Evolutionary conservation across 2,113 vertebrate species (phyloP).

Genomic region (Dolichotis patagonum): DNA sequence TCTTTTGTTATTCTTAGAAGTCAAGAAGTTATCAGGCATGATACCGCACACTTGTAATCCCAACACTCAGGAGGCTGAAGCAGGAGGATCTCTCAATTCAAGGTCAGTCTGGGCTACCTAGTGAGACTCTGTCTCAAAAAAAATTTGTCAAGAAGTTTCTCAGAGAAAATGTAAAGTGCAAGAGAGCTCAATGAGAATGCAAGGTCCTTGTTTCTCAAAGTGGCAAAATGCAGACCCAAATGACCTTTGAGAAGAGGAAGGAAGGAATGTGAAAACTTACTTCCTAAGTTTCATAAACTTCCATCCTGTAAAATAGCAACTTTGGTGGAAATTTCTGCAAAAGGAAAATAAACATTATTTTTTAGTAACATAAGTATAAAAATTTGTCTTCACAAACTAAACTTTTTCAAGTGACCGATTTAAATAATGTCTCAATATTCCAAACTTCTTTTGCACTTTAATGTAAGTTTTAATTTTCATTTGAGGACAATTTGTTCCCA

Average conservation of each 20-base stretch:
- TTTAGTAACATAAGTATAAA: not conserved
- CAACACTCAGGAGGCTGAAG: not conserved
- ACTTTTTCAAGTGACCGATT: not conserved
- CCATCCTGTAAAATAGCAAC: not conserved
- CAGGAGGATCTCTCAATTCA: not conserved
- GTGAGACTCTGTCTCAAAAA: not conserved
- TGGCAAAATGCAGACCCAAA: fast-evolving
- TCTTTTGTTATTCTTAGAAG: not conserved
- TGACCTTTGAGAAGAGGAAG: not conserved
- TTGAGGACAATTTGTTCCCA: not conserved
- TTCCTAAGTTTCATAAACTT: not conserved
- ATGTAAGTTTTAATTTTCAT: not conserved
- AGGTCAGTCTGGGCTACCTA: not conserved
- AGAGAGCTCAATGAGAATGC: not conserved
- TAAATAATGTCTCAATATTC: not conserved
- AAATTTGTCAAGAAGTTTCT: not conserved
- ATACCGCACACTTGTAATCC: not conserved
- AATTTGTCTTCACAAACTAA: not conserved
- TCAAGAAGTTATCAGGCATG: not conserved
- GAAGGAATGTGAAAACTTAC: not conserved
- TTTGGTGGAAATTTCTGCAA: not conserved
- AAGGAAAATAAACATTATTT: not conserved
- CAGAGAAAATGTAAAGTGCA: not conserved
- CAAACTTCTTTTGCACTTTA: not conserved
- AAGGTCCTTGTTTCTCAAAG: not conserved